Evolutionary conservation across 37 sponge, comb jelly and placozoan species (phyloP).

Genomic region (Crambe crambe): DNA sequence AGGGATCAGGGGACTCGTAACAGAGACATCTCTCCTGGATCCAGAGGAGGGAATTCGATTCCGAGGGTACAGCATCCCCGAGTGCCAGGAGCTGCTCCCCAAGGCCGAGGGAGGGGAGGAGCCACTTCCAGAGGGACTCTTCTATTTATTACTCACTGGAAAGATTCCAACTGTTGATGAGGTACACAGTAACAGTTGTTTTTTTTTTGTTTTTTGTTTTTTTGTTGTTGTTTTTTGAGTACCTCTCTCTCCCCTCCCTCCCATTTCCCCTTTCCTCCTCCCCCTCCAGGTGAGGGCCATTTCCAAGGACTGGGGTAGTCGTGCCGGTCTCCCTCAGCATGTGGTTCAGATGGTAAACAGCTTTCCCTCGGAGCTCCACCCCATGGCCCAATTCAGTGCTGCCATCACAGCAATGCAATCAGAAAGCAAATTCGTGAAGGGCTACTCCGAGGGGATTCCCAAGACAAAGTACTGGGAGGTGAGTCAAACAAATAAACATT

Average conservation of each 20-base stretch:
- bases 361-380: slow-evolving; percentile 95
- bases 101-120: slow-evolving; percentile 88
- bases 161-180: slow-evolving; percentile 88
- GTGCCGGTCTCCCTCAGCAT: slow-evolving; percentile 92
- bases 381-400: slow-evolving; percentile 97
- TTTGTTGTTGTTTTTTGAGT: neutral
- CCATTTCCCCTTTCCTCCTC: neutral
- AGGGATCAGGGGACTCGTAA: slow-evolving; percentile 93
- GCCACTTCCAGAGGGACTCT: slow-evolving; percentile 97
- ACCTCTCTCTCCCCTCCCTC: neutral
- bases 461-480: slow-evolving; percentile 99
- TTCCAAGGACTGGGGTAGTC: slow-evolving; percentile 91
- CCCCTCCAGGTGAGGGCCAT: slow-evolving; percentile 76
- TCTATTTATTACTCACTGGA: slow-evolving; percentile 94
- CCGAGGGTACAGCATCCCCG: slow-evolving; percentile 96
- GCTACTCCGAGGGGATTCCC: slow-evolving; percentile 89
- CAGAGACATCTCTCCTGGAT: slow-evolving; percentile 97
- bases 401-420: slow-evolving; percentile 94
- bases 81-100: slow-evolving; percentile 96
- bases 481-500: too few relatives aligned
- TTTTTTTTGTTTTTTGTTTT: neutral
- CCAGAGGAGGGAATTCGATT: slow-evolving; percentile 97
- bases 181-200: slow-evolving; percentile 59
- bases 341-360: slow-evolving; percentile 96
- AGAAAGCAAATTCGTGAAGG: slow-evolving; percentile 97